Percentiles rank a stretch among this genome's conserved stretches.
Evolutionary conservation across 2,797 vertebrate species (phyloP).

Genomic region (Rhodeus uyekii): DNA sequence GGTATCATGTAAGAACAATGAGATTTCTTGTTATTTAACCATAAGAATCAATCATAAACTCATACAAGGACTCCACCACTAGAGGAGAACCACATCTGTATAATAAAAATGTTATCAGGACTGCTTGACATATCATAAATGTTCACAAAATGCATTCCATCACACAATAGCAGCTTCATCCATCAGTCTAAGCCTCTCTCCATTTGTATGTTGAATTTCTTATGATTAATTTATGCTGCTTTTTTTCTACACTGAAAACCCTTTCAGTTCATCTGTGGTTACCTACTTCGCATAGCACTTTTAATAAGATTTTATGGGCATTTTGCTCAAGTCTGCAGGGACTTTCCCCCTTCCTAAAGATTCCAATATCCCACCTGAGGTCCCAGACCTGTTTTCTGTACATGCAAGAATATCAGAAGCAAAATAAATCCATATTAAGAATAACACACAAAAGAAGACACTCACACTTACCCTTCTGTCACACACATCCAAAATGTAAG

Average conservation of each 20-base stretch:
- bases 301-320: conserved; percentile 78
- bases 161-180: conserved; percentile 2
- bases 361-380: conserved; percentile 45
- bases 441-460: conserved; percentile 77
- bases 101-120: conserved; percentile 1
- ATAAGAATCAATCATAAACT: background rate
- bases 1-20: background rate
- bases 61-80: too few species aligned
- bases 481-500: conserved; percentile 57
- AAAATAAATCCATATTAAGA: conserved; percentile 72
- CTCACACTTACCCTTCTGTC: conserved; percentile 14
- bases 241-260: conserved; percentile 74
- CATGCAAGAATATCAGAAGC: conserved; percentile 75
- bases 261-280: conserved; percentile 65
- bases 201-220: conserved; percentile 27
- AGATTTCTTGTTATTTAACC: background rate
- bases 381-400: conserved; percentile 56
- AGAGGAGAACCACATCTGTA: background rate
- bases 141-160: conserved; percentile 23
- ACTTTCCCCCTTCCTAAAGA: conserved; percentile 52
- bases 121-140: background rate
- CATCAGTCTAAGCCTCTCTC: conserved; percentile 58
- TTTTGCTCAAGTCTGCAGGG: conserved; percentile 68
- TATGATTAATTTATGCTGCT: conserved; percentile 78
- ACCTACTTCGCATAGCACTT: conserved; percentile 77